Evolutionary conservation across 2,113 vertebrate species (phyloP), one percentile per base, ranked within the genome.

Genomic region (Syngnathoides biaculeatus): DNA sequence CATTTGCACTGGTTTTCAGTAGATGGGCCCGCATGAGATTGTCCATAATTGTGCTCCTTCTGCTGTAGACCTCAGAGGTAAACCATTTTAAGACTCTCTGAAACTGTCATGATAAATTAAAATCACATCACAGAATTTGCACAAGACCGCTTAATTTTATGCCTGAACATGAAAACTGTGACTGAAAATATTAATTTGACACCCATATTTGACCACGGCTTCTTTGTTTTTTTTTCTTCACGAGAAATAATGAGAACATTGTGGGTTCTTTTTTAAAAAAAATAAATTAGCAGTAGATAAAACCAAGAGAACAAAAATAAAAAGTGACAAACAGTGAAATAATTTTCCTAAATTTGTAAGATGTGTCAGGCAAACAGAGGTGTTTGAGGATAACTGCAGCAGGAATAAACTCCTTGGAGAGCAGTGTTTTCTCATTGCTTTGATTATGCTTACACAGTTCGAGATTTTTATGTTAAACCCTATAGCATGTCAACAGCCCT

Each of bases 401-500:
- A 78, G 84, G 84, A 70, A 75, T 13, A 1, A 26, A 7, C 56
- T 85, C 85, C 73, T 71, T 8, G 0, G 74, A 71, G 87, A 77
- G 27, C 22, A 30, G 66, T 83, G 72, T 75, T 78, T 86, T 73
- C 75, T 61, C 47, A 2, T 65, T 56, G 68, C 78, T 84, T 86
- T 83, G 81, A 79, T 87, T 88, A 61, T 77, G 71, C 80, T 70
- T 69, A 64, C 80, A 79, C 77, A 57, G 68, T 3, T 2, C 61
- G 73, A 81, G 71, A 69, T 79, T 81, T 79, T 81, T 73, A 75
- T 73, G 79, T 77, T 84, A 85, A 82, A 75, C 63, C 81, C 73
- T 75, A 78, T 81, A 79, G 76, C 81, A 74, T 76, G 81, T 82
- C 84, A 88, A 73, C 79, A 82, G 73, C 82, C 79, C 70, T 85